Conservation (phyloP, 2,797 vertebrate species). For the Acomys russatus region DNA sequence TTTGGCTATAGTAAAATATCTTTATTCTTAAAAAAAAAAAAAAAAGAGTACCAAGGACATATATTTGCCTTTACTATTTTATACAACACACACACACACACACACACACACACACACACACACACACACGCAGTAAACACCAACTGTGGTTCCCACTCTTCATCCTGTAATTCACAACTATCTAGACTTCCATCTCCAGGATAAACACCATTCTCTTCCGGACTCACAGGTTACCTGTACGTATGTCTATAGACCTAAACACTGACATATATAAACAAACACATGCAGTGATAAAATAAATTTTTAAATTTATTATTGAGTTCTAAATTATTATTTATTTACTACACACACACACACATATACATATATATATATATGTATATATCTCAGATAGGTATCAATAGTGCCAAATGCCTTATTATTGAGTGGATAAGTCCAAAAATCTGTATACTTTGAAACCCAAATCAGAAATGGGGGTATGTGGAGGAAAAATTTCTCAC, state of each 20-base stretch:
- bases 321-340: not conserved
- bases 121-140: no score
- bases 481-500: accelerated
- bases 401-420: not conserved
- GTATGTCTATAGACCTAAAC: not conserved
- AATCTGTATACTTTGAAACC: not conserved
- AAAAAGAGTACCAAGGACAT: no score
- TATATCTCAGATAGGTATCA: not conserved
- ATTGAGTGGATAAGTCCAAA: not conserved
- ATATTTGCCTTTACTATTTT: no score
- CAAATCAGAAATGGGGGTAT: not conserved
- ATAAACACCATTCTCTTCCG: not conserved
- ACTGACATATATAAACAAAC: no score
- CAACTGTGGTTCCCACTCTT: not conserved
- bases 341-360: no score
- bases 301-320: not conserved
- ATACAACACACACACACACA: no score
- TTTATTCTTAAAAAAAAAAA: no score
- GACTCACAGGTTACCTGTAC: not conserved
- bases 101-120: no score
- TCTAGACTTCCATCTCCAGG: not conserved
- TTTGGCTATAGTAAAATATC: not conserved
- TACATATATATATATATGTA: not conserved
- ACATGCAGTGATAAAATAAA: not conserved
- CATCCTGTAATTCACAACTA: not conserved